Evolutionary conservation across 2,888 invertebrate genomes (phyloP).

Genomic region (Eulithis prunata): DNA sequence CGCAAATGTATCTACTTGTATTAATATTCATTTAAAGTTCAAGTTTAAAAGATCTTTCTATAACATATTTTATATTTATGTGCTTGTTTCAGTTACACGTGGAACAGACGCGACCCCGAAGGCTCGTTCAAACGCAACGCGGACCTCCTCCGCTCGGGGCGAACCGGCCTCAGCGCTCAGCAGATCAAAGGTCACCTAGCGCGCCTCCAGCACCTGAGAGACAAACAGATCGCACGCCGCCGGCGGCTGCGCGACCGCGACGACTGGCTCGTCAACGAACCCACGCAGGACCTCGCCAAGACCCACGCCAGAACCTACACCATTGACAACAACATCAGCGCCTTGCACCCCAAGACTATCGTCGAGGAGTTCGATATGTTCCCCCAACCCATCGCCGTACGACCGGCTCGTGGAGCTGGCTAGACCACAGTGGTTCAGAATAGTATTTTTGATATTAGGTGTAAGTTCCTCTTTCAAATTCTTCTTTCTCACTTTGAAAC

Average conservation of each 20-base stretch:
- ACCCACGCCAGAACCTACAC: slow-evolving; percentile 83
- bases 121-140: slow-evolving; percentile 75
- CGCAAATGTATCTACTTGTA: too few species aligned
- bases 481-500: slow-evolving; percentile 29
- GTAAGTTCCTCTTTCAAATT: slow-evolving; percentile 34
- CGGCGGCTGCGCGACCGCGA: slow-evolving; percentile 57
- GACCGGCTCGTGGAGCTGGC: slow-evolving; percentile 51
- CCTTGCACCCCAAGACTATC: slow-evolving; percentile 84
- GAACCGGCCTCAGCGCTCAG: slow-evolving; percentile 70
- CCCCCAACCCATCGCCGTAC: slow-evolving; percentile 52
- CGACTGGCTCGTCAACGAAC: slow-evolving; percentile 73
- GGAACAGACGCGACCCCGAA: slow-evolving; percentile 78
- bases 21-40: too few species aligned
- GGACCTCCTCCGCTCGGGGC: slow-evolving; percentile 71
- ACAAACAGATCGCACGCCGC: slow-evolving; percentile 72
- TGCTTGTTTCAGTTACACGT: slow-evolving; percentile 64
- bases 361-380: slow-evolving; percentile 82
- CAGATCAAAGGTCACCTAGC: slow-evolving; percentile 71
- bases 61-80: too few species aligned
- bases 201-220: slow-evolving; percentile 69
- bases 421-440: slow-evolving; percentile 17
- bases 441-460: slow-evolving; percentile 38
- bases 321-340: slow-evolving; percentile 80
- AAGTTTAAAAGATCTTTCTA: too few species aligned
- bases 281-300: slow-evolving; percentile 66